Percentiles rank a stretch among this genome's conserved stretches.
These are phyloP conservation scores for Cacoxenus indagator DNA, from an alignment of 2,888 invertebrate genomes.

Conservation along the genomic window DNA sequence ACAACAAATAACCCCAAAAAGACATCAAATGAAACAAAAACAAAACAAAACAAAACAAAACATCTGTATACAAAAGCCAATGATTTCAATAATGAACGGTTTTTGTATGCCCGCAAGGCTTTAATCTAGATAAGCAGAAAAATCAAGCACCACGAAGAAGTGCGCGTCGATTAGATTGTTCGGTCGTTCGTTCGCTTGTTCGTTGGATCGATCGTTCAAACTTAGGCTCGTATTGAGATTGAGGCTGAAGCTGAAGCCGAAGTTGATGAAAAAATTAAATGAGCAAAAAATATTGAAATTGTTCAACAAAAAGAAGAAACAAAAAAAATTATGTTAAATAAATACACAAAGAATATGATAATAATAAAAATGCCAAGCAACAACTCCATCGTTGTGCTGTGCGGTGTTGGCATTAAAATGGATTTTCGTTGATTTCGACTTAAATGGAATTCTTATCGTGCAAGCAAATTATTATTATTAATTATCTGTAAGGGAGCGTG, in stretches of 20 bases:
- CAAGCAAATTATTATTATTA: slow-evolving; percentile 65
- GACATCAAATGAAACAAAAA: slow-evolving; percentile 20
- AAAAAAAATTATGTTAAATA: not conserved
- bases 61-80: slow-evolving; percentile 42
- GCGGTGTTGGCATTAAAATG: slow-evolving; percentile 29
- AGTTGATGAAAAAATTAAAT: slow-evolving; percentile 43
- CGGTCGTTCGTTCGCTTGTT: not conserved
- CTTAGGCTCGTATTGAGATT: too few relatives aligned
- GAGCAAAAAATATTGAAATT: slow-evolving; percentile 22
- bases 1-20: slow-evolving; percentile 15
- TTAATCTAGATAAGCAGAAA: slow-evolving; percentile 60
- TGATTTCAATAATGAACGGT: slow-evolving; percentile 62
- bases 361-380: too few relatives aligned
- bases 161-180: not conserved
- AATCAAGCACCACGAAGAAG: slow-evolving; percentile 21
- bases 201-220: too few relatives aligned
- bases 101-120: slow-evolving; percentile 49
- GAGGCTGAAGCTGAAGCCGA: slow-evolving; percentile 25
- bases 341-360: too few relatives aligned
- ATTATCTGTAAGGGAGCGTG: slow-evolving; percentile 50
- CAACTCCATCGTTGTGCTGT: not conserved
- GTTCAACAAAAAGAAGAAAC: slow-evolving; percentile 3
- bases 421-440: slow-evolving; percentile 48
- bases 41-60: slow-evolving; percentile 17
- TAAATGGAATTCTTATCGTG: slow-evolving; percentile 66